Evolutionary conservation across 2,113 vertebrate genomes (phyloP).

Genomic region (Phocoena sinus): DNA sequence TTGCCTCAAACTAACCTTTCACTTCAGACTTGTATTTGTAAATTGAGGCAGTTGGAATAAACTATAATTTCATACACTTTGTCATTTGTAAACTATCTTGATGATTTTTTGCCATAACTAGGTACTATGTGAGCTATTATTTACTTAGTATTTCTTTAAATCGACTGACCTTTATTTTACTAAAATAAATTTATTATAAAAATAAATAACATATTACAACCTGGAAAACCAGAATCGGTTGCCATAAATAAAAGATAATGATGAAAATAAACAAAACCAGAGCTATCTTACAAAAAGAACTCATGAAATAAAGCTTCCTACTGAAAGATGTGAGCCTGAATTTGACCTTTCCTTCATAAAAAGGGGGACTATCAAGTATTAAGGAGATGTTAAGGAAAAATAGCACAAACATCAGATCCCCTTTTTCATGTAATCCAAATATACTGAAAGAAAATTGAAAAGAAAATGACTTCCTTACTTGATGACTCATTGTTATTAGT

Average conservation of each 20-base stretch:
- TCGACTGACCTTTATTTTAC: conserved; percentile 23
- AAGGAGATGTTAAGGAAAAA: not conserved
- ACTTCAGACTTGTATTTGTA: not conserved
- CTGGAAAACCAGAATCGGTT: not conserved
- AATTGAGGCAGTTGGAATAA: not conserved
- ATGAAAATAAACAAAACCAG: conserved; percentile 41
- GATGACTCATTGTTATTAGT: not conserved
- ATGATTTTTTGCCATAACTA: not conserved
- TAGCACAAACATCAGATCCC: not conserved
- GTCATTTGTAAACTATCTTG: not conserved
- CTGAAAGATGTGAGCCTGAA: not conserved
- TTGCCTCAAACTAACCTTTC: not conserved
- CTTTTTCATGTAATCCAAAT: not conserved
- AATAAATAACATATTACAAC: not conserved
- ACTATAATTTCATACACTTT: not conserved
- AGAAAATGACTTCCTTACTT: not conserved
- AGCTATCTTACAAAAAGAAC: not conserved
- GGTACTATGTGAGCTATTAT: not conserved
- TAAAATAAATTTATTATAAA: conserved; percentile 37
- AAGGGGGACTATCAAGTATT: not conserved
- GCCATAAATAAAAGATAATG: conserved; percentile 32
- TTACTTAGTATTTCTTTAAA: conserved; percentile 14
- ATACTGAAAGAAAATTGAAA: not conserved
- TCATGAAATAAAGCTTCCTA: not conserved
- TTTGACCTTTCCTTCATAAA: not conserved